Conservation (phyloP, 1,140 invertebrate species). For the Lethrus apterus region DNA sequence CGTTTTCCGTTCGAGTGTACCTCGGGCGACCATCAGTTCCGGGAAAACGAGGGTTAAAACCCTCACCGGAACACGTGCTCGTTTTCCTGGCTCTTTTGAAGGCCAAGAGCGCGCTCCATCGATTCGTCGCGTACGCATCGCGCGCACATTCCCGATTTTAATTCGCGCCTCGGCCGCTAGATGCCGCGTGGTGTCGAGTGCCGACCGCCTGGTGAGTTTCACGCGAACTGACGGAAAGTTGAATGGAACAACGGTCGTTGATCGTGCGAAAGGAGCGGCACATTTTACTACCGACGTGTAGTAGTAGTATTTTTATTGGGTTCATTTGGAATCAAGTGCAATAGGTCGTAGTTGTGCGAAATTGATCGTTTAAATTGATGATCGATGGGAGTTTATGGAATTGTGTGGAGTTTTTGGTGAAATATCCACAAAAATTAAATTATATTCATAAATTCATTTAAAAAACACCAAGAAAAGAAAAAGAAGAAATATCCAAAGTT, state of each 20-base stretch:
- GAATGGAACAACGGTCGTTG: neutral
- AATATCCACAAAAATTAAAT: no score
- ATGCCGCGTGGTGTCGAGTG: neutral
- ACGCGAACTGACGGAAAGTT: conserved; percentile 3
- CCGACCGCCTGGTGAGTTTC: neutral
- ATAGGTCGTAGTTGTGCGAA: no score
- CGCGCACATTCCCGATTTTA: neutral
- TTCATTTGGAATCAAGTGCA: no score
- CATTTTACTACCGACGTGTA: no score
- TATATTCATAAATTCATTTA: no score
- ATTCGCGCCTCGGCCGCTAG: neutral
- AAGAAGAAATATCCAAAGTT: no score
- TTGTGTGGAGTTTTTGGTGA: no score
- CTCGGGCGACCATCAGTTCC: conserved; percentile 8
- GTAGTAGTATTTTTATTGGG: no score
- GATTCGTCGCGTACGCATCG: conserved; percentile 16
- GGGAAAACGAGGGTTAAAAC: conserved; percentile 29
- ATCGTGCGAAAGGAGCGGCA: neutral
- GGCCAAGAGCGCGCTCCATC: conserved; percentile 37
- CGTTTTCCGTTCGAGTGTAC: neutral
- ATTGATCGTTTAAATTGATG: no score
- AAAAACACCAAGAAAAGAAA: no score
- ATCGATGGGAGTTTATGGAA: no score
- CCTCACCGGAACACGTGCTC: conserved; percentile 24
- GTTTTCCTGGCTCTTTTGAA: conserved; percentile 29